Evolutionary conservation across 1,140 invertebrate species (phyloP).

Genomic region (Drosophila repletoides): DNA sequence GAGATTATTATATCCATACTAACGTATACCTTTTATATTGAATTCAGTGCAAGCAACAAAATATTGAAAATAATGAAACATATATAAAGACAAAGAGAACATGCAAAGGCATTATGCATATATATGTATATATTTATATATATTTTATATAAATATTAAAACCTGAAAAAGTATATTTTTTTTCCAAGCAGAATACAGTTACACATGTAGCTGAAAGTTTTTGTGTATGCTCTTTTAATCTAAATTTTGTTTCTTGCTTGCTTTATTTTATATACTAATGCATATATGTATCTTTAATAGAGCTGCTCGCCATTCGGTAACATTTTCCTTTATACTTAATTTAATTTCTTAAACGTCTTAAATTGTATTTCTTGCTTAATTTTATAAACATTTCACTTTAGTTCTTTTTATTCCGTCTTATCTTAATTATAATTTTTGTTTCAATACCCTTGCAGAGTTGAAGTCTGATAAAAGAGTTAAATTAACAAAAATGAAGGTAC

Average conservation of each 20-base stretch:
- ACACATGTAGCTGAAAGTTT: constrained; percentile 7
- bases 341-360: constrained; percentile 13
- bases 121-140: neutral
- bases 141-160: constrained; percentile 7
- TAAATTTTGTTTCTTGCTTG: neutral
- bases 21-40: too few species aligned
- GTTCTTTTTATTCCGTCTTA: neutral
- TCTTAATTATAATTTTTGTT: neutral
- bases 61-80: too few species aligned
- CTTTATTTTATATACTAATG: neutral
- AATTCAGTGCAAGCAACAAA: too few species aligned
- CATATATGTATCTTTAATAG: constrained; percentile 1
- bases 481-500: too few species aligned
- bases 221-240: neutral
- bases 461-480: too few species aligned
- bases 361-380: constrained; percentile 13
- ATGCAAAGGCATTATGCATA: too few species aligned
- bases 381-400: constrained; percentile 3
- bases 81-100: too few species aligned
- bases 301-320: too few species aligned
- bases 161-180: constrained; percentile 24
- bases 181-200: constrained; percentile 8
- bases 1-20: too few species aligned
- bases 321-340: neutral
- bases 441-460: neutral